Evolutionary conservation across 2,888 invertebrate species (phyloP).

Genomic region (Bellardia pandia): DNA sequence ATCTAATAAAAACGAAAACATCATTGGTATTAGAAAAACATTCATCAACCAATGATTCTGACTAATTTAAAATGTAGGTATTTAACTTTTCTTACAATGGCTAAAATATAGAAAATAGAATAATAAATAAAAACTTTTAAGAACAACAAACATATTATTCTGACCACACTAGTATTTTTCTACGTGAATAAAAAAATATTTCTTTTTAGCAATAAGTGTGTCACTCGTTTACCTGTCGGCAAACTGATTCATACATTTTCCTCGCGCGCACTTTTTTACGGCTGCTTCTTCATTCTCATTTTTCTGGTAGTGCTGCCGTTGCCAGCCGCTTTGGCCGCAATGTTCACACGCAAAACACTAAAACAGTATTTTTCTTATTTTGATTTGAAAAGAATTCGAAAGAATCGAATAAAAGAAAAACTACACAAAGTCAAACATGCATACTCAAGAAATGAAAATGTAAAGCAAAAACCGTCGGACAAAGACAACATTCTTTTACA

Average conservation of each 20-base stretch:
- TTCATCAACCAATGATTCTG: too few relatives aligned
- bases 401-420: conserved; percentile 39
- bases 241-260: conserved; percentile 67
- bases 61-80: too few relatives aligned
- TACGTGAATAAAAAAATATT: background rate
- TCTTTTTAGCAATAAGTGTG: conserved; percentile 56
- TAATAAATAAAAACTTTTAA: background rate
- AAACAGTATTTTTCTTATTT: background rate
- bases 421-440: background rate
- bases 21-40: too few relatives aligned
- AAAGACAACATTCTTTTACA: conserved; percentile 13
- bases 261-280: conserved; percentile 50
- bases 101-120: background rate
- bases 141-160: conserved; percentile 3
- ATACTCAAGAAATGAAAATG: conserved; percentile 15
- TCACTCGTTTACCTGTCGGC: conserved; percentile 64
- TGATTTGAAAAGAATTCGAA: conserved; percentile 20
- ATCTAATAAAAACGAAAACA: too few relatives aligned
- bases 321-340: conserved; percentile 62
- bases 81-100: background rate
- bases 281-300: conserved; percentile 4
- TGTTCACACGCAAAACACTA: conserved; percentile 68
- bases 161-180: conserved; percentile 28
- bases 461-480: conserved; percentile 44
- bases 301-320: conserved; percentile 29